phyloP scores from a whole-genome alignment of 2,888 invertebrate genomes.

The Sarcophaga subvicina region DNA sequence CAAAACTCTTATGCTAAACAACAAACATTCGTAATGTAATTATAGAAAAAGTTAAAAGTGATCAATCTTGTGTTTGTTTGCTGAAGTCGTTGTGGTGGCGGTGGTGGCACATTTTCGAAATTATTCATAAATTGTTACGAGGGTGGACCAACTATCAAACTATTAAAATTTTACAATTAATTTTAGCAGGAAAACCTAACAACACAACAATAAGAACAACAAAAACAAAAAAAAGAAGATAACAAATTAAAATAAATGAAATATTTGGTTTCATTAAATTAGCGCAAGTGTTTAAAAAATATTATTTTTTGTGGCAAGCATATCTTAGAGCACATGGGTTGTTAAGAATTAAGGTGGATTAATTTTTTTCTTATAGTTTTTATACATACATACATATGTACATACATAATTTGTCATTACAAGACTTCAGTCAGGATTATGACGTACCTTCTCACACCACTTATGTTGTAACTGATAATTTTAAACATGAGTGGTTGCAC shows the following conservation, averaged over 20 bases:
- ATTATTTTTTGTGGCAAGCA: neutral
- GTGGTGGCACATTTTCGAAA: constrained; percentile 43
- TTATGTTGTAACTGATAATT: too few species aligned
- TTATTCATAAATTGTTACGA: constrained; percentile 42
- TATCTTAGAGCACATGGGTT: too few species aligned
- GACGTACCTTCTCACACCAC: too few species aligned
- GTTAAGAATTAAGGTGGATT: too few species aligned
- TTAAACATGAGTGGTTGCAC: too few species aligned
- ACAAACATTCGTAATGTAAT: constrained; percentile 47
- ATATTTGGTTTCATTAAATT: constrained; percentile 29
- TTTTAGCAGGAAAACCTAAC: neutral
- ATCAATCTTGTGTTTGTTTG: constrained; percentile 59
- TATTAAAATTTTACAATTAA: constrained; percentile 49
- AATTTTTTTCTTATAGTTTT: too few species aligned
- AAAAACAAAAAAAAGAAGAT: neutral
- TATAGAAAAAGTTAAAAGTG: constrained; percentile 53
- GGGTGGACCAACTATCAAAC: constrained; percentile 54
- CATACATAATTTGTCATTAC: too few species aligned
- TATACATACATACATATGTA: too few species aligned
- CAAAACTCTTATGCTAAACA: neutral
- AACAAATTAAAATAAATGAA: constrained; percentile 16
- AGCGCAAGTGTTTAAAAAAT: constrained; percentile 2
- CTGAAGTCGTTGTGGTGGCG: constrained; percentile 28
- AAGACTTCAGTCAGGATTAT: too few species aligned
- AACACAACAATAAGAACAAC: neutral